phyloP scores from a whole-genome alignment of 2,113 vertebrate species.

The Lophochroa leadbeateri region DNA sequence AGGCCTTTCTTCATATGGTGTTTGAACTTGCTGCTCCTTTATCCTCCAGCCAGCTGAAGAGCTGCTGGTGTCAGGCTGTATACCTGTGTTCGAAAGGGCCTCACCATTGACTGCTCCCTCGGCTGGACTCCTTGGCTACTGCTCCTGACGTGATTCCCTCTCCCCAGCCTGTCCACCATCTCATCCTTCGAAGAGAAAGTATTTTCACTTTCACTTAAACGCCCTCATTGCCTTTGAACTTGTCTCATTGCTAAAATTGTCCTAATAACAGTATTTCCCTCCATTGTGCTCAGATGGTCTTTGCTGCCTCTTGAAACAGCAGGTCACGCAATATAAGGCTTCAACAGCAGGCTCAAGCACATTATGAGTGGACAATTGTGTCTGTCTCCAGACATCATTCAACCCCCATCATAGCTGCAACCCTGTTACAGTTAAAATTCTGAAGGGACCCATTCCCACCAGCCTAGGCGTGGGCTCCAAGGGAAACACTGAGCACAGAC shows the following conservation, averaged over 20 bases:
- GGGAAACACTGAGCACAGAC: not conserved
- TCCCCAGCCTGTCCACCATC: not conserved
- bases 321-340: not conserved
- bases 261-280: not conserved
- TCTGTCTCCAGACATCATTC: not conserved
- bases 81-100: not conserved
- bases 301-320: not conserved
- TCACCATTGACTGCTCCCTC: not conserved
- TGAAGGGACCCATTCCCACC: not conserved
- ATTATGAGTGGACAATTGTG: not conserved
- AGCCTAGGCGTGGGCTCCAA: rapidly evolving
- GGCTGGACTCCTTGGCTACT: not conserved
- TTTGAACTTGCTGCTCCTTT: not conserved
- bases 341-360: not conserved
- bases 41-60: not conserved
- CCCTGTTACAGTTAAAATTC: not conserved
- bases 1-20: not conserved
- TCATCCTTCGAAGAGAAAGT: not conserved
- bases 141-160: not conserved
- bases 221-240: not conserved
- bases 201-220: not conserved
- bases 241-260: not conserved
- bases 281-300: not conserved
- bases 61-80: rapidly evolving
- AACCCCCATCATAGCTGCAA: not conserved